phyloP scores from a whole-genome alignment of 2,797 vertebrate species.

The Luscinia luscinia region DNA sequence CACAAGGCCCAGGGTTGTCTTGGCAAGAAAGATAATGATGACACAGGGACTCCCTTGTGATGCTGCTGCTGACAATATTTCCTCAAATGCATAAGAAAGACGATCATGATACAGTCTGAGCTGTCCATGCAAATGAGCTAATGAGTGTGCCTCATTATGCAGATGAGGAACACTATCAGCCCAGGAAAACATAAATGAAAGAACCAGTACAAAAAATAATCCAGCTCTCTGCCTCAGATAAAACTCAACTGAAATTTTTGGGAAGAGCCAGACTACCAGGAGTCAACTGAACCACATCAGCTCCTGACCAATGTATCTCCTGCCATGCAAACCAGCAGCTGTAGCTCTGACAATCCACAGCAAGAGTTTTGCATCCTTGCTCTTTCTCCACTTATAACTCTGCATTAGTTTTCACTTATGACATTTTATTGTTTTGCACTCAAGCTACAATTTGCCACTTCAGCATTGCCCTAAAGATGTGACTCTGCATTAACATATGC shows the following conservation, averaged over 20 bases:
- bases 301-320: neutral
- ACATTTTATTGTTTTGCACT: neutral
- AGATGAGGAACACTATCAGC: neutral
- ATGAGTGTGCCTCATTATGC: neutral
- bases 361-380: neutral
- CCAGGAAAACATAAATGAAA: neutral
- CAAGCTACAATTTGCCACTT: neutral
- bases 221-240: neutral
- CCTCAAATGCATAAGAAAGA: neutral
- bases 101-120: neutral
- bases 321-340: neutral
- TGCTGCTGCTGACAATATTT: neutral
- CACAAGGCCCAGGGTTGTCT: neutral
- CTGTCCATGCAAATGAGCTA: neutral
- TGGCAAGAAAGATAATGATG: neutral
- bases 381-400: neutral
- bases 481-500: neutral
- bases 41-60: neutral
- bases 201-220: neutral
- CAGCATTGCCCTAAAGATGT: neutral
- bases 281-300: neutral
- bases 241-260: neutral
- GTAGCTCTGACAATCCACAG: neutral
- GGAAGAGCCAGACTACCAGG: neutral
- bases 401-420: neutral